Conservation (phyloP, 2,113 vertebrate species). For the Tachysurus vachellii region DNA sequence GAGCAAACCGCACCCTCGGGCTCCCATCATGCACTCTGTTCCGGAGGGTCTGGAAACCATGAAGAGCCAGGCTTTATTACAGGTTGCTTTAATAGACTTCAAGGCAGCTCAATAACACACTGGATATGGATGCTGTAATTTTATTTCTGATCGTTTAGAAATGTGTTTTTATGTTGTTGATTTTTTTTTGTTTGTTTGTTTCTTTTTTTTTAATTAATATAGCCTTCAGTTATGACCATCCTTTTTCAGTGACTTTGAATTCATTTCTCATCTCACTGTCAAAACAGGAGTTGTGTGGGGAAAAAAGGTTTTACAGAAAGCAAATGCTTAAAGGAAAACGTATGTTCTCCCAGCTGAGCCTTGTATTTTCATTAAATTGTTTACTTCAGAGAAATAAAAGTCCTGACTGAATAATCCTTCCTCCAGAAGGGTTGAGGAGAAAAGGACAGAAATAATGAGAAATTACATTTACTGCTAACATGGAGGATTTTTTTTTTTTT, state of each 20-base stretch:
- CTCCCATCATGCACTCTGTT: conserved; percentile 55
- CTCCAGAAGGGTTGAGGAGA: neutral
- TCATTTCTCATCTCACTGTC: neutral
- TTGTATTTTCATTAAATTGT: neutral
- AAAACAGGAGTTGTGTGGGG: neutral
- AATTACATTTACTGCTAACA: neutral
- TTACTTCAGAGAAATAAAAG: conserved; percentile 6
- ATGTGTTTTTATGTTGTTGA: neutral
- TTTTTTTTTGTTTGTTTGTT: too few relatives aligned
- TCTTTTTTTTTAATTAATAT: neutral
- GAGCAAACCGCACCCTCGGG: conserved; percentile 62
- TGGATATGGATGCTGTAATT: neutral
- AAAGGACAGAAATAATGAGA: conserved; percentile 12
- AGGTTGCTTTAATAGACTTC: conserved; percentile 13
- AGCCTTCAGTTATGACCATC: too few relatives aligned
- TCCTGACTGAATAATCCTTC: neutral
- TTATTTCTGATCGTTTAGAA: conserved; percentile 5
- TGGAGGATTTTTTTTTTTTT: neutral
- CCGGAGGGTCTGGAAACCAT: conserved; percentile 27
- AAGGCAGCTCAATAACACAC: neutral
- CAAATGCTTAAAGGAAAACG: neutral
- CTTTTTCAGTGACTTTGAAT: neutral
- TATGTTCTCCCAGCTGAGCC: conserved; percentile 13
- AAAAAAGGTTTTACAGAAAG: neutral
- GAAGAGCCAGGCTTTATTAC: neutral